Evolutionary conservation across 2,113 vertebrate species (phyloP).

Genomic region (Aythya baeri): DNA sequence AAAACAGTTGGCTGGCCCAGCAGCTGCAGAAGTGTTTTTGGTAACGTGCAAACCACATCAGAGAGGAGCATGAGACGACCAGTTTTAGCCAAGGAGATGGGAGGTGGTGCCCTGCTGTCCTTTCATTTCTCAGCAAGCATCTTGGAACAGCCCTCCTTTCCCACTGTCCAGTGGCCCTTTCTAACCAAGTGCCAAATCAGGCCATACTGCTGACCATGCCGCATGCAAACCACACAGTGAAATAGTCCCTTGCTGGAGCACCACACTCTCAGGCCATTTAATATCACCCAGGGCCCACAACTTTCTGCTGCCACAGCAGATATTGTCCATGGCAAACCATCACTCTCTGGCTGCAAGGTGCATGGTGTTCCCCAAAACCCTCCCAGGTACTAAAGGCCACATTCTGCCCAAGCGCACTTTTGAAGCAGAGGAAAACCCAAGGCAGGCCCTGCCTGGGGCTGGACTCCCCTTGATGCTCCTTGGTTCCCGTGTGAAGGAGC

Average conservation of each 20-base stretch:
- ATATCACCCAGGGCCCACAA: not conserved
- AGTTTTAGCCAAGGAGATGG: not conserved
- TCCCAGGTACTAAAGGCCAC: fast-evolving
- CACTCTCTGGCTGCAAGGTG: not conserved
- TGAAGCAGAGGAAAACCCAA: not conserved
- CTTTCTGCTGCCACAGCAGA: fast-evolving
- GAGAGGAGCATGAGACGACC: not conserved
- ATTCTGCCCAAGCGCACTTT: fast-evolving
- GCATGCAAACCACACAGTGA: not conserved
- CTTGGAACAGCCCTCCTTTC: not conserved
- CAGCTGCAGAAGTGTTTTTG: not conserved
- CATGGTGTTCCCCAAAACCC: not conserved
- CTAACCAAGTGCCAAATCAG: not conserved
- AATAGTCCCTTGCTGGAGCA: not conserved
- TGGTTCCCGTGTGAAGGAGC: not conserved
- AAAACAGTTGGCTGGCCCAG: not conserved
- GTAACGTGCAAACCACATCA: not conserved
- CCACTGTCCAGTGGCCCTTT: not conserved
- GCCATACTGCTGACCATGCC: fast-evolving
- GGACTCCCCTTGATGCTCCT: fast-evolving
- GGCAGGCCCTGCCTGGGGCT: not conserved
- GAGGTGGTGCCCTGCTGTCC: not conserved
- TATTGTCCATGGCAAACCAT: not conserved
- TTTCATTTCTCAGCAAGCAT: not conserved
- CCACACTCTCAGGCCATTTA: not conserved